A percentile compares a stretch with the other conserved stretches of the same genome.
These are phyloP conservation scores for Zaprionus davidi DNA, from an alignment of 1,140 invertebrate species.

Conservation along the genomic window DNA sequence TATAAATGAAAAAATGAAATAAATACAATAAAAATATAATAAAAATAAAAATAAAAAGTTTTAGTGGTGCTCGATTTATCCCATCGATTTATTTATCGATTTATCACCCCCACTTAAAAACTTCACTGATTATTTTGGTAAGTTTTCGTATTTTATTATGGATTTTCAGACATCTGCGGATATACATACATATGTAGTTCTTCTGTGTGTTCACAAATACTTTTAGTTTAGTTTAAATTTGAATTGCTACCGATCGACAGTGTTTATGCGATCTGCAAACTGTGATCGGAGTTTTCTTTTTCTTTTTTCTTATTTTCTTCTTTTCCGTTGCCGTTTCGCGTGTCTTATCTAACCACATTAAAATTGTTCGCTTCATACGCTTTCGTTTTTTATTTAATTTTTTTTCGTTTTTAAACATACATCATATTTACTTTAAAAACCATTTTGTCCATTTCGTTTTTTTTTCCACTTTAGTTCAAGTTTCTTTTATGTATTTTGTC, in stretches of 20 bases:
- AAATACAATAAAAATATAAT: too few relatives aligned
- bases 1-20: too few relatives aligned
- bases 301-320: not conserved
- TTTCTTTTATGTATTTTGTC: slow-evolving; percentile 10
- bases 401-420: slow-evolving; percentile 18
- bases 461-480: slow-evolving; percentile 3
- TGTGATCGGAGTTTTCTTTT: not conserved
- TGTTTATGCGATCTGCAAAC: not conserved
- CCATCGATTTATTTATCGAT: too few relatives aligned
- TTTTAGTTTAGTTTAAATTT: not conserved
- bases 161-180: slow-evolving; percentile 5
- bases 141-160: slow-evolving; percentile 10
- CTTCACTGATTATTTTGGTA: not conserved
- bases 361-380: slow-evolving; percentile 18
- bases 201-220: slow-evolving; percentile 5
- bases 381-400: not conserved
- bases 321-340: slow-evolving; percentile 12
- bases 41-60: too few relatives aligned
- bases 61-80: too few relatives aligned
- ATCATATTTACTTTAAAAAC: slow-evolving; percentile 14
- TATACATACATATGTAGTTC: slow-evolving; percentile 9
- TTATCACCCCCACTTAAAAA: not conserved
- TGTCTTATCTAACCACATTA: slow-evolving; percentile 20
- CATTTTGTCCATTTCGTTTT: slow-evolving; percentile 12
- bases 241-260: slow-evolving; percentile 1